These are phyloP conservation scores for Troglohyphantes excavatus DNA, from an alignment of 2,888 invertebrate genomes.

Conservation along the genomic window DNA sequence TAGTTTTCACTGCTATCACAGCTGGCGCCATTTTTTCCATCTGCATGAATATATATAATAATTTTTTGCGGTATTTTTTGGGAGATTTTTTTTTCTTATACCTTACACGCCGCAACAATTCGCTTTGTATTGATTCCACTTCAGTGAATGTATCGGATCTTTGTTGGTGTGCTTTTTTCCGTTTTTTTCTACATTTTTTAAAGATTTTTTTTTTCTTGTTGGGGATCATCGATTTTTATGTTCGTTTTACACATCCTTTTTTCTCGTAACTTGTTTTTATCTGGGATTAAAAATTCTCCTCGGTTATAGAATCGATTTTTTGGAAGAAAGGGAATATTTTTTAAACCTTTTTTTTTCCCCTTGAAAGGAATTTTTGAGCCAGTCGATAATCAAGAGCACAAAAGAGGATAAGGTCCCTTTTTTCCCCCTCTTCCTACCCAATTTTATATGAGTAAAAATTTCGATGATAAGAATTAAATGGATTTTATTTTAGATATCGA, in stretches of 20 bases:
- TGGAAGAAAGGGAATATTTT: constrained; percentile 60
- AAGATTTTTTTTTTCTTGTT: constrained; percentile 55
- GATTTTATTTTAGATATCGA: constrained; percentile 78
- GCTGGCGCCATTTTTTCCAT: constrained; percentile 78
- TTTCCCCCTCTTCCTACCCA: constrained; percentile 40
- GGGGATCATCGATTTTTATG: constrained; percentile 76
- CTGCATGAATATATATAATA: constrained; percentile 79
- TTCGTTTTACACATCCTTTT: constrained; percentile 75
- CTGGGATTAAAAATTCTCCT: constrained; percentile 78
- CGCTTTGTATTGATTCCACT: constrained; percentile 77
- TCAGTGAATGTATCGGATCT: constrained; percentile 77
- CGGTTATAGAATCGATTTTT: constrained; percentile 77
- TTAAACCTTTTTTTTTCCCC: constrained; percentile 33
- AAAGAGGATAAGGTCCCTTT: constrained; percentile 63
- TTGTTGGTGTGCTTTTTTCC: constrained; percentile 57
- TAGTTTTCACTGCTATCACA: constrained; percentile 73
- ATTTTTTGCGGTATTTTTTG: constrained; percentile 66
- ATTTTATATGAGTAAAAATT: constrained; percentile 78
- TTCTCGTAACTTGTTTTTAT: constrained; percentile 74
- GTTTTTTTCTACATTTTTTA: constrained; percentile 25
- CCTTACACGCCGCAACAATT: constrained; percentile 74
- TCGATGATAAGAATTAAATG: constrained; percentile 78
- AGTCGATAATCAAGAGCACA: constrained; percentile 77
- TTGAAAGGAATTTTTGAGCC: constrained; percentile 70
- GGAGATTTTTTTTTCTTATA: constrained; percentile 57